A percentile compares a stretch with the other conserved stretches of the same genome.
These are phyloP conservation scores for Rhagologus leucostigma DNA, from an alignment of 2,113 vertebrate species.

Conservation along the genomic window DNA sequence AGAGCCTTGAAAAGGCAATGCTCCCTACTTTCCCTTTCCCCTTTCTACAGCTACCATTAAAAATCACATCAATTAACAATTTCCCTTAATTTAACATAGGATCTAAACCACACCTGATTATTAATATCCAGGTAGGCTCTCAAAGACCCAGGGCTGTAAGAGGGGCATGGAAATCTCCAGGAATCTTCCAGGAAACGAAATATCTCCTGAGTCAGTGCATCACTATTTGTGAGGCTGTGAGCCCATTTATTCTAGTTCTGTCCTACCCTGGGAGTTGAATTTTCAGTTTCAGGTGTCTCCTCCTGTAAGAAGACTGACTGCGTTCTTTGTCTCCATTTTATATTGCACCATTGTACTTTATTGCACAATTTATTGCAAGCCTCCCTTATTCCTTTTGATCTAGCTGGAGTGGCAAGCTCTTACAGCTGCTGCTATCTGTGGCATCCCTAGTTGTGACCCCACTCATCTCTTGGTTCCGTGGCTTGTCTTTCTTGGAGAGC, in stretches of 20 bases:
- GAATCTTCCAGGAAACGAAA: background rate
- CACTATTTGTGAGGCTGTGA: background rate
- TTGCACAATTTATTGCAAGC: background rate
- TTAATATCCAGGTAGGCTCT: background rate
- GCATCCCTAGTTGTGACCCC: background rate
- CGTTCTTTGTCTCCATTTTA: background rate
- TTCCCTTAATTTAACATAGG: background rate
- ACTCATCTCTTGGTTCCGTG: background rate
- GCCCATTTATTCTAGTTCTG: background rate
- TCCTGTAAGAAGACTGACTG: background rate
- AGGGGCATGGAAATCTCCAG: background rate
- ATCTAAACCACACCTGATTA: background rate
- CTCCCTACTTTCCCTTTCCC: background rate
- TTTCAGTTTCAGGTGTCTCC: background rate
- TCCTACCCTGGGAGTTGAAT: background rate
- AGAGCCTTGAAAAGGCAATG: background rate
- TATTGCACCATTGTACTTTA: background rate
- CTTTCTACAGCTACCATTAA: background rate
- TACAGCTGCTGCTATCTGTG: background rate
- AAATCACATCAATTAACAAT: background rate
- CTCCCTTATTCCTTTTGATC: background rate
- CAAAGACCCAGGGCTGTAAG: background rate
- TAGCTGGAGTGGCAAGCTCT: background rate
- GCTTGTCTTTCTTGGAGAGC: background rate
- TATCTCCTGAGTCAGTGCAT: background rate